Evolutionary conservation across 2,888 invertebrate species (phyloP).

Genomic region (Drosophila koepferae): DNA sequence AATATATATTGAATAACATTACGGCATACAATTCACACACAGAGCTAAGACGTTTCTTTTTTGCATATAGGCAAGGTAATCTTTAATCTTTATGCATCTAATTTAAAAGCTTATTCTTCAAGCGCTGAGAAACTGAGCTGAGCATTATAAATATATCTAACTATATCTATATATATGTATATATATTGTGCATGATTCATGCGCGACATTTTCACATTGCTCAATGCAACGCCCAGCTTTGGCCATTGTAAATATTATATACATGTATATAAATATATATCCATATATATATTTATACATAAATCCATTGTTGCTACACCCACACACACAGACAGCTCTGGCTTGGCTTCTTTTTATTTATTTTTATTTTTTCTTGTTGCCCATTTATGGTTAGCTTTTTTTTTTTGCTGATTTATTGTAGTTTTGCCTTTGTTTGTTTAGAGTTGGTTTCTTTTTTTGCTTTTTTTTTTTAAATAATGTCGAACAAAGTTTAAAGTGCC

Average conservation of each 20-base stretch:
- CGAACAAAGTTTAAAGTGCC: conserved; percentile 27
- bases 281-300: conserved; percentile 17
- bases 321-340: conserved; percentile 29
- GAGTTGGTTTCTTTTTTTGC: conserved; percentile 1
- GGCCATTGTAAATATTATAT: conserved; percentile 31
- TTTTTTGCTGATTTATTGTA: conserved; percentile 49
- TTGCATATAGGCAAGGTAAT: conserved; percentile 21
- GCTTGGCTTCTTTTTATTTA: conserved; percentile 19
- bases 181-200: conserved; percentile 43
- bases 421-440: conserved; percentile 45
- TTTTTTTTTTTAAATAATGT: conserved; percentile 8
- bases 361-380: conserved; percentile 5
- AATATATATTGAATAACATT: conserved; percentile 2
- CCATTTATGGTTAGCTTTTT: conserved; percentile 56
- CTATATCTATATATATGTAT: neutral
- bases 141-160: conserved; percentile 2
- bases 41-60: conserved; percentile 10
- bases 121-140: conserved; percentile 24
- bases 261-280: conserved; percentile 1
- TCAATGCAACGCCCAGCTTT: conserved; percentile 45
- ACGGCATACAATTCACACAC: conserved; percentile 2
- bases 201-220: conserved; percentile 58
- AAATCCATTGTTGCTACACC: conserved; percentile 48
- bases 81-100: conserved; percentile 40
- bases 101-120: conserved; percentile 42